Base-by-base conservation (phyloP, 2,888 invertebrate species). In the Fragum fragum region DNA sequence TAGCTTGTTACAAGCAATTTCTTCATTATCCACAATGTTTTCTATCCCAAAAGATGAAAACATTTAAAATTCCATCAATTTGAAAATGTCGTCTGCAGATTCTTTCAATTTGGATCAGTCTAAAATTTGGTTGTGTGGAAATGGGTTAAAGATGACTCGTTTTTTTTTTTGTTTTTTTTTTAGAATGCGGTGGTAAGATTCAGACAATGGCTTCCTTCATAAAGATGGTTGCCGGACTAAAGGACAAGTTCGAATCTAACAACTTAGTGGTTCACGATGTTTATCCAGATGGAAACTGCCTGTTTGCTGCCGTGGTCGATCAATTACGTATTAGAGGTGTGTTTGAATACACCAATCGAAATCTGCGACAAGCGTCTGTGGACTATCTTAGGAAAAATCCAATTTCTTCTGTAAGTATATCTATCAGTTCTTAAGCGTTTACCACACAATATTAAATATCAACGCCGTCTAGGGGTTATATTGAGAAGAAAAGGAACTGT, bases 241-340 rank as follows among this genome's bases (percentile, higher is more conserved):
- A 61, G 23, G 32, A 66, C 18, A 26, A 32, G 59, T 26, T 82
- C 1, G 18, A 69, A 9, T 63, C 26, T 11, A 76, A 79, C 42
- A 68, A 78, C 14, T 52, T 82, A n/a, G 36, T 80, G 9, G 79
- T 79, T 6, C 73, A 74, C 23, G 81, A 85, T 57, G 85, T 85
- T 2, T 76, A 75, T 14, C 79, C 85, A 0, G 85, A 85, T 68
- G 85, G 85, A 2, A 85, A 85, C 59, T 85, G 85, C 55, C 16
- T 85, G 72, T 85, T 85, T 73, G 74, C 75, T 1, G 79, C 85
- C 18, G 77, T 85, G 1, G 74, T 85, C 7, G 85, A 85, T 29
- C 85, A 85, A 59, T 63, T 85, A 1, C 63, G 81, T 36, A 39
- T 85, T 11, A 53, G 68, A 16, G 79, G 79, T 14, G 72, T 79